Evolutionary conservation across 2,888 invertebrate genomes (phyloP), one percentile per base, ranked within the genome.

Genomic region (Onthophagus sagittarius): DNA sequence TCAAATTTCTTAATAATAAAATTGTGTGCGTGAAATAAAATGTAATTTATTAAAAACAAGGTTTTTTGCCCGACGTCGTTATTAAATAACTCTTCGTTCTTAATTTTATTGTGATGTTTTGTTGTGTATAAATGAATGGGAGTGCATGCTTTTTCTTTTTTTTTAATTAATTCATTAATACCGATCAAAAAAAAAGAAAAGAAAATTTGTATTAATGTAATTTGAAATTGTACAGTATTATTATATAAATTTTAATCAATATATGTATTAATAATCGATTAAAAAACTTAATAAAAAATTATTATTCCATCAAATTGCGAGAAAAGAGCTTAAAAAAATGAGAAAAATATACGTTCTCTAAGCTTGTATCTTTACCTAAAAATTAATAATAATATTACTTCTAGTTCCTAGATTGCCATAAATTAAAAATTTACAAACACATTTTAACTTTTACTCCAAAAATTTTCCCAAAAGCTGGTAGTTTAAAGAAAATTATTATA

Each of bases 191-290:
- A 53, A 53, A 9, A 11, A 53, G 23, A 23, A 23, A 23, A 53
- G 67, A 67, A 67, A 32, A 23, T 67, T 23, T 67, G 67, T 67
- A 67, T 67, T 23, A 67, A 67, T 67, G 67, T 67, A 15, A 67
- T 67, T 67, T 32, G 73, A 75, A 31, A 72, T 73, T 84, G 84
- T 84, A 84, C 84, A 84, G 84, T 84, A 84, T 84, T 84, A 84
- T 79, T 80, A 81, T 80, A 77, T 79, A 78, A 78, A 77, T 79
- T 72, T 72, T 72, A 78, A 79, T 79, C 79, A 77, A 79, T 79
- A 79, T 63, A 67, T 67, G 67, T 67, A 67, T 67, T 67, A 31
- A 67, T 31, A 67, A 67, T 31, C n/a, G 39, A 53, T 53, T 53
- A 9, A 53, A 53, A 53, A 53, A 53, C 11, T 11, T 53, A 53